These are phyloP conservation scores for Malurus cyaneus DNA, from an alignment of 2,113 vertebrate species.

Conservation along the genomic window DNA sequence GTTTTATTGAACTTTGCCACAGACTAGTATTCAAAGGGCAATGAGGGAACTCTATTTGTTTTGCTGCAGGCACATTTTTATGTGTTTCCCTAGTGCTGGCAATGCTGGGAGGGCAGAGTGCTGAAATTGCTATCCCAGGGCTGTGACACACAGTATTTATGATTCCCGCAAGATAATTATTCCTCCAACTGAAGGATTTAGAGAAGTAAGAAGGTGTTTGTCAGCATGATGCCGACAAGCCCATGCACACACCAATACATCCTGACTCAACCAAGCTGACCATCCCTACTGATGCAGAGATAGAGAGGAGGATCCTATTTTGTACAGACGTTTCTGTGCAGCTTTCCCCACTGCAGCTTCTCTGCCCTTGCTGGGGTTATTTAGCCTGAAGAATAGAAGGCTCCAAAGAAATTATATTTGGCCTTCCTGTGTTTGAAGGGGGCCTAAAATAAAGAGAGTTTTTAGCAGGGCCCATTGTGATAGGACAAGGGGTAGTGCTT, in stretches of 20 bases:
- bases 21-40: conserved; percentile 27
- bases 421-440: not conserved
- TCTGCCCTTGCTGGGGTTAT: not conserved
- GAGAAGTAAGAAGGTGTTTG: not conserved
- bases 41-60: not conserved
- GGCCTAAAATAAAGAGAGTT: not conserved
- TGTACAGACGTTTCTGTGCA: not conserved
- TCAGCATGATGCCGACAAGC: not conserved
- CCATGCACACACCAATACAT: not conserved
- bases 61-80: conserved; percentile 8
- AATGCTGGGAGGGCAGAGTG: not conserved
- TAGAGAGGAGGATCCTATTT: not conserved
- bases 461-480: not conserved
- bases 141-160: not conserved
- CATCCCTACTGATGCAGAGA: not conserved
- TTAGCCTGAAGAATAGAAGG: not conserved
- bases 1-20: conserved; percentile 14
- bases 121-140: not conserved
- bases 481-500: not conserved
- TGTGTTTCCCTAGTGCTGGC: not conserved
- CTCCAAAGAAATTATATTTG: not conserved
- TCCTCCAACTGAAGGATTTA: not conserved
- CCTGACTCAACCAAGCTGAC: not conserved
- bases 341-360: not conserved
- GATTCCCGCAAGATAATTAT: not conserved